Conservation (phyloP, 1,140 invertebrate species). For the Dendrolimus kikuchii region DNA sequence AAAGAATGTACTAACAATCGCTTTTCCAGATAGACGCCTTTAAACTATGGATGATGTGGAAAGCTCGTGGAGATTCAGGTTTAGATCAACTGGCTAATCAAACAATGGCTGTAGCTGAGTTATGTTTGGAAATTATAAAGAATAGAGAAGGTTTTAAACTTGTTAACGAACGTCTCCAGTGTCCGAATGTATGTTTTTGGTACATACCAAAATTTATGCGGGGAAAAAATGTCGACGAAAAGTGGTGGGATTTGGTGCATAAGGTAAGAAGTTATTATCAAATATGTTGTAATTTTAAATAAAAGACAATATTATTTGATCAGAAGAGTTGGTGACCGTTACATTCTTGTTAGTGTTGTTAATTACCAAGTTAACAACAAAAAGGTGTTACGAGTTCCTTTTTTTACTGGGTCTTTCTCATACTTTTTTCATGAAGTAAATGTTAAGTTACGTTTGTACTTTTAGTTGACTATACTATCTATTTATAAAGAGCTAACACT, state of each 20-base stretch:
- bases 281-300: background rate
- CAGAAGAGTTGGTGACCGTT: no score
- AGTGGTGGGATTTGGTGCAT: conserved; percentile 80
- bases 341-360: no score
- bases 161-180: conserved; percentile 76
- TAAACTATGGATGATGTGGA: conserved; percentile 96
- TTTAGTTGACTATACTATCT: no score
- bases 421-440: no score
- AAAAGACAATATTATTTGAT: background rate
- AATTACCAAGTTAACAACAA: no score
- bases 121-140: conserved; percentile 70
- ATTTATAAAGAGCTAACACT: no score
- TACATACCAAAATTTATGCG: conserved; percentile 88
- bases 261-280: conserved; percentile 61
- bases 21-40: conserved; percentile 84
- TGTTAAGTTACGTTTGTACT: no score
- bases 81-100: conserved; percentile 76
- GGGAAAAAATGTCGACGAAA: conserved; percentile 71
- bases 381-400: no score
- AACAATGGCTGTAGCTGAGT: conserved; percentile 76
- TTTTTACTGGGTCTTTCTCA: no score
- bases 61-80: conserved; percentile 78
- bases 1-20: no score
- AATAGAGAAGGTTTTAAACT: conserved; percentile 74
- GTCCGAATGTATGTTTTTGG: conserved; percentile 94